phyloP scores from a whole-genome alignment of 2,797 vertebrate genomes.

The Coracias cyanogaster region DNA sequence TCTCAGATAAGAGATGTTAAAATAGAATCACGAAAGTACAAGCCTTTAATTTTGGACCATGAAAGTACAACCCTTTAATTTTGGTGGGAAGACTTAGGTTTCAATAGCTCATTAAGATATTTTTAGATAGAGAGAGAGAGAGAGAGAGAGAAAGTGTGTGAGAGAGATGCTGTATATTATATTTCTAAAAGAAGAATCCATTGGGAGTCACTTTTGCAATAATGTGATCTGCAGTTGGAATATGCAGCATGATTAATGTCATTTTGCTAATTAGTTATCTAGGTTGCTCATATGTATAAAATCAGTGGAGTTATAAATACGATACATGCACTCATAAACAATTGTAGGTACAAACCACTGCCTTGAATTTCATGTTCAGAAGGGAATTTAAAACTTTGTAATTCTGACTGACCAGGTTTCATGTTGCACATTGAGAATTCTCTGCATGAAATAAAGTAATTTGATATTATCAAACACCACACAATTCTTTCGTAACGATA shows the following conservation, averaged over 20 bases:
- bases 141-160: not conserved
- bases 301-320: not conserved
- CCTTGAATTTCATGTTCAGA: not conserved
- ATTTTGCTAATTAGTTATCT: slow-evolving; percentile 6
- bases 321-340: not conserved
- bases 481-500: not conserved
- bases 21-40: not conserved
- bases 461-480: not conserved
- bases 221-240: not conserved
- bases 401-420: not conserved
- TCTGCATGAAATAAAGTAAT: not conserved
- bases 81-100: not conserved
- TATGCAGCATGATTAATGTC: not conserved
- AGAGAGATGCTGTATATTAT: not conserved
- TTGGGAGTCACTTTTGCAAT: not conserved
- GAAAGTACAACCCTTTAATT: not conserved
- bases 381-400: not conserved
- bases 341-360: not conserved
- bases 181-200: not conserved
- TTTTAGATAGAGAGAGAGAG: too few species aligned
- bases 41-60: not conserved
- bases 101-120: too few species aligned
- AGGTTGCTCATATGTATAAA: not conserved
- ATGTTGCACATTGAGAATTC: not conserved
- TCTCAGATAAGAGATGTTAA: not conserved